Base-by-base conservation (phyloP, 2,888 invertebrate genomes). In the Aricia artaxerxes region DNA sequence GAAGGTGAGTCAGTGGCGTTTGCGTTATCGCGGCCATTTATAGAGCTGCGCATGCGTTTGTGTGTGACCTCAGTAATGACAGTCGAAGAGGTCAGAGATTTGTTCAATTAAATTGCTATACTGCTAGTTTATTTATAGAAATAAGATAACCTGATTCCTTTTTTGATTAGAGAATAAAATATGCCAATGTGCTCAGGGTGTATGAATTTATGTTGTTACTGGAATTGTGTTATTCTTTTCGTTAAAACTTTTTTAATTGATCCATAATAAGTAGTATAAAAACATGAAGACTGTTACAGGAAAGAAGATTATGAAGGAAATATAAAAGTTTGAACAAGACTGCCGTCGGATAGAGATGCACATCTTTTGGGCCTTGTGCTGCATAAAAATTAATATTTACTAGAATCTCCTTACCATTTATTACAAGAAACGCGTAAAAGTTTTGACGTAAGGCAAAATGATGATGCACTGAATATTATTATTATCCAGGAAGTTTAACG, bases 11-110 rank as follows among this genome's bases (percentile, higher is more conserved):
- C 91, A 91, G 83, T 80, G 83, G 81, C 83, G 82, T 69, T 82
- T 83, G 83, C 80, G 86, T 87, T 88, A 87, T 85, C 84, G 85
- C 82, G 88, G 80, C 91, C 91, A 87, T 89, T 86, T 91, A 88
- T 87, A 90, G 90, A 80, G 80, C 82, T 84, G 81, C 83, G 81
- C 79, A 82, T 84, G 81, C 83, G 81, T 84, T 78, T 80, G 79
- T 78, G 79, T 77, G 79, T 80, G 82, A 79, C 83, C 82, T 83
- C 82, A 79, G 76, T 72, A 72, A 79, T 82, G 80, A 72, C 81
- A 78, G 49, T 78, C 44, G 73, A 80, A 73, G 77, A 81, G 82
- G 83, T 78, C 83, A 79, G 72, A 78, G 73, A 77, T 78, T 78
- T 73, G 73, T 80, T 79, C 64, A 69, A 49, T 69, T 69, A 78